Base-by-base conservation (phyloP, 2,797 vertebrate species). In the Gila robusta region DNA sequence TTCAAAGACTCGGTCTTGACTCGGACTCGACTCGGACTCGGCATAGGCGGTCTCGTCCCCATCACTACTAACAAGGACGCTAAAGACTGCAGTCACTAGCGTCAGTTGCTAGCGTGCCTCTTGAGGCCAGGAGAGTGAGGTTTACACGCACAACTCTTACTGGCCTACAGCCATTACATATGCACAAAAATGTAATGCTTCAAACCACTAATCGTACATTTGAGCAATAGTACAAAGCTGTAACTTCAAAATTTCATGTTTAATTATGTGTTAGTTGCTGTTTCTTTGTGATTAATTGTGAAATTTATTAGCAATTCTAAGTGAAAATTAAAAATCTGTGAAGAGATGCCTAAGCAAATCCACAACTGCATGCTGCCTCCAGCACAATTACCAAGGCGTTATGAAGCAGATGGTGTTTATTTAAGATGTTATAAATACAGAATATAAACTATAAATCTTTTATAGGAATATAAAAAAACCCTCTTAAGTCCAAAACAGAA, bases 321-420 rank as follows among this genome's bases (percentile, higher is more conserved):
- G 9, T 59, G 9, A 4, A 3, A 28, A 64, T 14, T 14, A 17
- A 64, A 64, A 16, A 14, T 59, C 4, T 1, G 2, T 64, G 23
- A n/a, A 47, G 49, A 56, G 49, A 37, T 35, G 47, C 89, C 66
- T 88, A 89, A 62, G 74, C 81, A 39, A 32, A 64, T 9, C 14
- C 88, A 85, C 88, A 90, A 88, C 89, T 74, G 80, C 83, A 69
- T 5, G 56, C 35, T 81, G 71, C 88, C 91, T 91, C 91, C 89
- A n/a, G 21, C 32, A 77, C 49, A 77, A 37, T 56, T 59, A 41
- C 52, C 54, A 41, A 59, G 21, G 35, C 0, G 7, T 28, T 62
- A 79, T 28, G 54, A 62, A 41, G 14, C 76, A 62, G 54, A 62
- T 26, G 14, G 35, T 79, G 54, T 59, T 59, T 78, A 56, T 62